A percentile compares a stretch with the other conserved stretches of the same genome.
Evolutionary conservation across 1,140 invertebrate species (phyloP).

Genomic region (Agrilus planipennis): DNA sequence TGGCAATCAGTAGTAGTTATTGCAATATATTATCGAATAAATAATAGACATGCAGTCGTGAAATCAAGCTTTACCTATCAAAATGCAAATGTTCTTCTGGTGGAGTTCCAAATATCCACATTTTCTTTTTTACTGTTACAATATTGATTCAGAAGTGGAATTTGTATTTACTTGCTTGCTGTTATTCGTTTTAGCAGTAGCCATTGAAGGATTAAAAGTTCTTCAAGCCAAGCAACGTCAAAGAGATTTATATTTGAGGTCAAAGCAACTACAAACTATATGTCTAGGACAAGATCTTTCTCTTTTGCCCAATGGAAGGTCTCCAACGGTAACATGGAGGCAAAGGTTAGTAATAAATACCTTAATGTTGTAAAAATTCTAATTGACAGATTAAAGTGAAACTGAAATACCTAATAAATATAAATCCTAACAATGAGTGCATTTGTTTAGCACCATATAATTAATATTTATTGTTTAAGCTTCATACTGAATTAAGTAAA

Average conservation of each 20-base stretch:
- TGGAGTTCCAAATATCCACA: constrained; percentile 25
- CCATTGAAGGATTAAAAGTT: constrained; percentile 31
- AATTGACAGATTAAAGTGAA: constrained; percentile 3
- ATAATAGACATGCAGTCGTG: too few relatives aligned
- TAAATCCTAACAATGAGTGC: too few relatives aligned
- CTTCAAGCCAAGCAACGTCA: constrained; percentile 30
- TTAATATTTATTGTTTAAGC: too few relatives aligned
- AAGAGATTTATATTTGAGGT: constrained; percentile 22
- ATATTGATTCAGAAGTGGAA: constrained; percentile 17
- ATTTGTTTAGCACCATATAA: too few relatives aligned
- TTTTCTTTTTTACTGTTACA: constrained; percentile 28
- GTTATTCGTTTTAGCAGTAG: constrained; percentile 24
- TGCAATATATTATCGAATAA: too few relatives aligned
- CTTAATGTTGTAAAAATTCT: neutral
- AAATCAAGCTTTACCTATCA: too few relatives aligned
- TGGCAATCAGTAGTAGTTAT: too few relatives aligned
- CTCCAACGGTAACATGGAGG: constrained; percentile 20
- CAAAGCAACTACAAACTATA: constrained; percentile 26
- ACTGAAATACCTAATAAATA: too few relatives aligned
- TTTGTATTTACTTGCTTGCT: constrained; percentile 24
- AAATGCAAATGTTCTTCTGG: constrained; percentile 23
- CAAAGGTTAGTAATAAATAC: constrained; percentile 16
- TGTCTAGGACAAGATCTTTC: constrained; percentile 25
- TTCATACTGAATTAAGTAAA: too few relatives aligned
- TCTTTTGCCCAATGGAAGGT: constrained; percentile 18